Conservation (phyloP, 2,797 vertebrate species). For the Anguilla pacifica region DNA sequence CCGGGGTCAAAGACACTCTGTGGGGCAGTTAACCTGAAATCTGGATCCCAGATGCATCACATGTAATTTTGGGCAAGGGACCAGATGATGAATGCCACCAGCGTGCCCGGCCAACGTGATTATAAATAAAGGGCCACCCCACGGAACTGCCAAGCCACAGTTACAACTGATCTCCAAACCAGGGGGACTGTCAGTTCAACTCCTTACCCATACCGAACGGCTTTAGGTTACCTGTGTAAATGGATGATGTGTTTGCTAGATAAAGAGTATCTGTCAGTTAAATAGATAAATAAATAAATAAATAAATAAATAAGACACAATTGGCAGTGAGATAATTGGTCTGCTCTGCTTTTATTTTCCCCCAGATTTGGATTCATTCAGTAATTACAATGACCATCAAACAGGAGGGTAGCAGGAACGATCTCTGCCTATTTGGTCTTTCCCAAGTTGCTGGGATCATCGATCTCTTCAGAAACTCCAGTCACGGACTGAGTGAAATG, state of each 20-base stretch:
- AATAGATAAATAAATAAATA: not conserved
- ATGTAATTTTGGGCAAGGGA: conserved; percentile 53
- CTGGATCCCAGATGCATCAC: conserved; percentile 46
- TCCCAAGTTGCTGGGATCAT: not conserved
- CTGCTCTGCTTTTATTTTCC: not conserved
- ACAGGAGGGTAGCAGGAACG: conserved; percentile 14
- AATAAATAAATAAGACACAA: not conserved
- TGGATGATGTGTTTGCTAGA: not conserved
- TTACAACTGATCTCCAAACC: not conserved
- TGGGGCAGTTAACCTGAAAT: conserved; percentile 34
- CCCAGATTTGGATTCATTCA: not conserved
- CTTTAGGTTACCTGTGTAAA: not conserved
- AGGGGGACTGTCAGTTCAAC: not conserved
- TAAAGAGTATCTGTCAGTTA: not conserved
- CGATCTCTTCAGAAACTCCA: conserved; percentile 12
- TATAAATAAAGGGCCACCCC: conserved; percentile 6
- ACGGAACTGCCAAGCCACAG: not conserved
- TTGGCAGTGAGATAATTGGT: not conserved
- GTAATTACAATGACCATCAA: conserved; percentile 22
- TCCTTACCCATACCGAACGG: not conserved
- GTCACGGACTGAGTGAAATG: not conserved
- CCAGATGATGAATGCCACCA: conserved; percentile 46
- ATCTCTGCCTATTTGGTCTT: conserved; percentile 12
- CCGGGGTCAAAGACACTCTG: conserved; percentile 48
- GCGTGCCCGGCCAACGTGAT: conserved; percentile 47